Evolutionary conservation across 1,140 invertebrate genomes (phyloP), one percentile per base, ranked within the genome.

Genomic region (Thalassaphorura encarpata): DNA sequence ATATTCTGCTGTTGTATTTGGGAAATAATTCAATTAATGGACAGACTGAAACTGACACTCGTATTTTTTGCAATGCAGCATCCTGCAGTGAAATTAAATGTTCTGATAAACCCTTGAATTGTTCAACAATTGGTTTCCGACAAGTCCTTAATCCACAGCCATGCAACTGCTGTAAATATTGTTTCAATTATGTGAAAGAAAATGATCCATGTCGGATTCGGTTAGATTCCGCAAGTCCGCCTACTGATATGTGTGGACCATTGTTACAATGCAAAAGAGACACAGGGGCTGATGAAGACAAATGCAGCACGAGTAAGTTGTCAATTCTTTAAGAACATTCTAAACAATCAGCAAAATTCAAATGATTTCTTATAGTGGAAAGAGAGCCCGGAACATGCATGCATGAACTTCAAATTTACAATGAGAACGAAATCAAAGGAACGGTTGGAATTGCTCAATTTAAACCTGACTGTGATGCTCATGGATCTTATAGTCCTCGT

Each of bases 151-250:
- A 57, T 49, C 63, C 63, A 3, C 24, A 27, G 8, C 23, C 21
- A 6, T 65, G 63, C 29, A 65, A 65, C 26, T 65, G 63, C 42
- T 65, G 63, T 33, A 15, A 21, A 2, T 62, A 60, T 18, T 62
- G 63, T 27, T 62, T 60, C 18, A 54, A 62, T 11, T 65, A 60
- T 26, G 27, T 60, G 26, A 29, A 51, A 26, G 60, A 65, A 51
- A 49, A 51, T n/a, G 39, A 1, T 21, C 45, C 0, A 6, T 31
- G 48, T 19, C 33, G 11, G n/a, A 36, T n/a, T n/a, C 3, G 21
- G 48, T 33, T 29, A 13, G 6, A 27, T 13, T 39, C 28, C 6
- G 13, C 18, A 8, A 8, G 6, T 21, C 13, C 48, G 13, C 63
- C 54, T 13, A 23, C 21, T 16, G 29, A 57, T 6, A 49, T 65